Evolutionary conservation across 2,113 vertebrate genomes (phyloP).

Genomic region (Laticauda colubrina): DNA sequence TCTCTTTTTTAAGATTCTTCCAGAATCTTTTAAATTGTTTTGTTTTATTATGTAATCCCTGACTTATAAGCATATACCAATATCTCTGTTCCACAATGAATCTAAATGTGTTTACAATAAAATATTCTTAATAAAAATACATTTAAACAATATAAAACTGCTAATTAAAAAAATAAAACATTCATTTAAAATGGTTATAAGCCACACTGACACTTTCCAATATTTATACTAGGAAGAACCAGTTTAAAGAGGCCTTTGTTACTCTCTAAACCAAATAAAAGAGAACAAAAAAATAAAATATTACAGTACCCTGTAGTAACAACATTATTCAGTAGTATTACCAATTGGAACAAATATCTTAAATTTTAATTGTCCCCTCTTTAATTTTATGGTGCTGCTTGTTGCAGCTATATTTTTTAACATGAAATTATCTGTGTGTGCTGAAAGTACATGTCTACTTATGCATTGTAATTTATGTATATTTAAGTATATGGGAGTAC

Average conservation of each 20-base stretch:
- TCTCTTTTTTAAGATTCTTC: neutral
- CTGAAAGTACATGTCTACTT: neutral
- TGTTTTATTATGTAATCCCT: neutral
- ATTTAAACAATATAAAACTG: neutral
- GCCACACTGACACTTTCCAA: neutral
- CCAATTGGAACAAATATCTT: neutral
- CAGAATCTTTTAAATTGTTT: neutral
- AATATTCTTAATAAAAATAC: neutral
- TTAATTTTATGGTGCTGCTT: neutral
- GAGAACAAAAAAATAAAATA: neutral
- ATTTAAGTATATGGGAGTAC: neutral
- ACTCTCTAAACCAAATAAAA: neutral
- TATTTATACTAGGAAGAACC: neutral
- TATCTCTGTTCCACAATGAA: neutral
- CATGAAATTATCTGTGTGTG: neutral
- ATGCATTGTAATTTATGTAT: neutral
- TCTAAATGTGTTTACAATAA: neutral
- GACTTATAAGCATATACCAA: neutral
- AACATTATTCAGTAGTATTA: neutral
- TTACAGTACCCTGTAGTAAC: neutral
- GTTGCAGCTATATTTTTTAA: neutral
- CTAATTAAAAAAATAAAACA: neutral
- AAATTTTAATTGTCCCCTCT: neutral
- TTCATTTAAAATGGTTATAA: neutral
- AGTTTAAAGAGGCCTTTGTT: neutral